Evolutionary conservation across 2,888 invertebrate species (phyloP), one percentile per base, ranked within the genome.

Genomic region (Drosophila fungiperda): DNA sequence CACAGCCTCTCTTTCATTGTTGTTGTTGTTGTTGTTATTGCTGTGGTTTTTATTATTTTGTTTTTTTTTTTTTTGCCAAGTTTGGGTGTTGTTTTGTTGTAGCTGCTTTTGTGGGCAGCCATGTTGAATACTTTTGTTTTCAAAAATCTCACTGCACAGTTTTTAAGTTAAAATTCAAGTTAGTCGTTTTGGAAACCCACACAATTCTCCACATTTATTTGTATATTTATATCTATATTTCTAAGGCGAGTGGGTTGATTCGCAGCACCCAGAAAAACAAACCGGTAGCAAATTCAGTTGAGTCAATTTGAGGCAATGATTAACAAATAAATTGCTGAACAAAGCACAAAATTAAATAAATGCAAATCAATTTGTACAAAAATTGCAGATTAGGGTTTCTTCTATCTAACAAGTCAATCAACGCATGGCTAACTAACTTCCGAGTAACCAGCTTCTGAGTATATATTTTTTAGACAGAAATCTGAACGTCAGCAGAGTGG

Each of bases 81-180:
- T 73, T 53, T 32, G 71, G 48, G 36, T 71, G 57, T 72, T 63
- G 45, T 52, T 68, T n/a, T 53, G 35, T 69, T 80, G 76, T 82
- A 80, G 88, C 78, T 86, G 76, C 78, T 38, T 38, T 66, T 74
- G 71, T 63, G 77, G 78, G 89, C 91, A 78, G 91, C 91, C 91
- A 91, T 91, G 83, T 91, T 91, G 89, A 83, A 91, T 91, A 91
- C 81, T 88, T 86, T 87, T 90, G 82, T 87, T 82, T 90, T 88
- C 76, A 82, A 79, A 80, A 86, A 76, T 62, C 70, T 73, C 59
- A 68, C 68, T 70, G 59, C 73, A 66, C 68, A 76, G 65, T 58
- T 71, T 72, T 54, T 29, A 53, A 67, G 64, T 70, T 64, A 68
- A 83, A 77, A 66, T 86, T 89, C 86, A 77, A 78, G 73, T 75